Evolutionary conservation across 2,113 vertebrate species (phyloP).

Genomic region (Dicentrarchus labrax): DNA sequence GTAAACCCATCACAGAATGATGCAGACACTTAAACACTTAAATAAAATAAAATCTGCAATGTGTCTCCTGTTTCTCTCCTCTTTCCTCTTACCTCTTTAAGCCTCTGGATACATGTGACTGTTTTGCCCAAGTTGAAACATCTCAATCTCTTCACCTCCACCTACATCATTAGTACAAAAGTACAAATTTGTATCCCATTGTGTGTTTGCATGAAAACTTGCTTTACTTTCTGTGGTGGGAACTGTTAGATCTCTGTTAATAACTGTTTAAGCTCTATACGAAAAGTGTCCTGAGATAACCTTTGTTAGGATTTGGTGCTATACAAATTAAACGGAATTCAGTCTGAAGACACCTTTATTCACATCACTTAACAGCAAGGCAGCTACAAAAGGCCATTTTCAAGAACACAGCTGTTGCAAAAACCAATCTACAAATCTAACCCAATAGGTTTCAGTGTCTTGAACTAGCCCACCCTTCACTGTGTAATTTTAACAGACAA

Average conservation of each 20-base stretch:
- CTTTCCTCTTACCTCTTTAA: neutral
- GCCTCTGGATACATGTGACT: neutral
- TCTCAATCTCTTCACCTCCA: neutral
- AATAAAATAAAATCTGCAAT: too few species aligned
- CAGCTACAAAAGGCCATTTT: neutral
- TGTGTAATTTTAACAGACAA: slow-evolving; percentile 1
- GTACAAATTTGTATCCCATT: too few species aligned
- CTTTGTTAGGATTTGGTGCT: too few species aligned
- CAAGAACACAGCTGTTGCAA: neutral
- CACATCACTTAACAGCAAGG: neutral
- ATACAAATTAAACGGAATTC: too few species aligned
- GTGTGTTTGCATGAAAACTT: neutral
- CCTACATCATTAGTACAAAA: neutral
- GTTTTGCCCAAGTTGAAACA: neutral
- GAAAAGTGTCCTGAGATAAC: too few species aligned
- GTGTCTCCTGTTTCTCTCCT: neutral
- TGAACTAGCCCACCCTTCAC: neutral
- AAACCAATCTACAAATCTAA: neutral
- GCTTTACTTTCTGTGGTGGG: neutral
- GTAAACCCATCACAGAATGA: too few species aligned
- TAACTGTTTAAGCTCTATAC: too few species aligned
- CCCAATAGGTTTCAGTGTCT: neutral
- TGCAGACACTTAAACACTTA: too few species aligned
- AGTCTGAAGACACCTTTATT: neutral
- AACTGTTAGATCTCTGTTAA: too few species aligned